Percentiles rank a stretch among this genome's conserved stretches.
Evolutionary conservation across 2,113 vertebrate species (phyloP).

Genomic region (Gymnarchus niloticus): DNA sequence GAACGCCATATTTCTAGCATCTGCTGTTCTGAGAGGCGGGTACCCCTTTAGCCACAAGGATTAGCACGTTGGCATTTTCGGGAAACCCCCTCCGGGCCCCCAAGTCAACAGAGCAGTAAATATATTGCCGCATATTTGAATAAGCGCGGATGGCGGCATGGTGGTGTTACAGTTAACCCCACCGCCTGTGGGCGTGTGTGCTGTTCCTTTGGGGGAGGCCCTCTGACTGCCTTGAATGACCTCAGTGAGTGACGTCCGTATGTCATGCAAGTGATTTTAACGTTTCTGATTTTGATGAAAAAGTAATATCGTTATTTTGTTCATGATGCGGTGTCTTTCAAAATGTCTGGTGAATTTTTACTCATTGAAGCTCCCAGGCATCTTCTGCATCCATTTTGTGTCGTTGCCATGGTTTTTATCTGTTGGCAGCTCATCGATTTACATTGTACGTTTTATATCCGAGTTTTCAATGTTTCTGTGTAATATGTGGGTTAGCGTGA

Average conservation of each 20-base stretch:
- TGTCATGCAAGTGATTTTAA: background rate
- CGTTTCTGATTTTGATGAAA: background rate
- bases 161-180: conserved; percentile 12
- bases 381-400: background rate
- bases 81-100: background rate
- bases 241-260: background rate
- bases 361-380: background rate
- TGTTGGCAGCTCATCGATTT: background rate
- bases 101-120: conserved; percentile 11
- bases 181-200: background rate
- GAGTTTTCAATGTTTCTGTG: background rate
- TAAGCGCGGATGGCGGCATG: background rate
- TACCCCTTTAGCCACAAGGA: conserved; percentile 13
- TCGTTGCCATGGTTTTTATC: background rate
- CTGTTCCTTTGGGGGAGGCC: background rate
- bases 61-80: conserved; percentile 14
- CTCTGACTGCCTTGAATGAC: background rate
- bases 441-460: background rate
- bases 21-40: background rate
- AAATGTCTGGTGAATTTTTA: background rate
- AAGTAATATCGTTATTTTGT: background rate
- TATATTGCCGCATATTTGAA: conserved; percentile 12
- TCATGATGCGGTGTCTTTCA: background rate
- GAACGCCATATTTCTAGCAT: conserved; percentile 3
- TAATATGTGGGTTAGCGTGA: background rate